A percentile compares a stretch with the other conserved stretches of the same genome.
Evolutionary conservation across 37 sponge, comb jelly and placozoan genomes (phyloP).

Genomic region (Crambe crambe): DNA sequence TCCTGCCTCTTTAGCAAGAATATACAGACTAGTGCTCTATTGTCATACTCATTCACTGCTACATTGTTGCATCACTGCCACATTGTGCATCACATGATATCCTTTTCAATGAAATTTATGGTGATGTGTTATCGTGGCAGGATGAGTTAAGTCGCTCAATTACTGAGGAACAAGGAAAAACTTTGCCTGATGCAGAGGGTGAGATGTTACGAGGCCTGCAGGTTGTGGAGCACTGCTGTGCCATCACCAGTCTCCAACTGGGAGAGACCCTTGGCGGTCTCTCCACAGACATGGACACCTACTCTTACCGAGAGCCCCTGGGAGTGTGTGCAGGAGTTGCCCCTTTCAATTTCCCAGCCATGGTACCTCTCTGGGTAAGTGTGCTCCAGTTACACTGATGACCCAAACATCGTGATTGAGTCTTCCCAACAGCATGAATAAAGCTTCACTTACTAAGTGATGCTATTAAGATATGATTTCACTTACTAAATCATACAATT

Average conservation of each 20-base stretch:
- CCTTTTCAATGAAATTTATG: too few relatives aligned
- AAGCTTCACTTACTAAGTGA: neutral
- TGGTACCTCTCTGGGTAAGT: constrained; percentile 96
- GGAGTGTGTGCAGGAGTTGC: constrained; percentile 97
- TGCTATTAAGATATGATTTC: neutral
- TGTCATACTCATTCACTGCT: too few relatives aligned
- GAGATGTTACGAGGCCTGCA: constrained; percentile 96
- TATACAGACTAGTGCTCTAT: too few relatives aligned
- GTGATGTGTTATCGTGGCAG: constrained; percentile 30
- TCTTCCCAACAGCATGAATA: neutral
- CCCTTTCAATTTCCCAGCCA: constrained; percentile 98
- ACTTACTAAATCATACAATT: too few relatives aligned
- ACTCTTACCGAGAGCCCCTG: constrained; percentile 91
- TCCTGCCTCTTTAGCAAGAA: too few relatives aligned
- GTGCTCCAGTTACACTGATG: too few relatives aligned
- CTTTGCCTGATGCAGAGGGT: constrained; percentile 96
- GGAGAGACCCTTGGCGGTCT: constrained; percentile 93
- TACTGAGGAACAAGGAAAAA: constrained; percentile 98
- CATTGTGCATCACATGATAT: too few relatives aligned
- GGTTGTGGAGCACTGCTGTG: constrained; percentile 97
- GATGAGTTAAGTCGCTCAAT: constrained; percentile 63
- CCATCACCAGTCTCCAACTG: constrained; percentile 87
- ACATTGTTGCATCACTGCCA: too few relatives aligned
- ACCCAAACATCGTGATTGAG: neutral
- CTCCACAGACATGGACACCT: constrained; percentile 96